Conservation (phyloP, 2,113 vertebrate species). For the Gadus macrocephalus region DNA sequence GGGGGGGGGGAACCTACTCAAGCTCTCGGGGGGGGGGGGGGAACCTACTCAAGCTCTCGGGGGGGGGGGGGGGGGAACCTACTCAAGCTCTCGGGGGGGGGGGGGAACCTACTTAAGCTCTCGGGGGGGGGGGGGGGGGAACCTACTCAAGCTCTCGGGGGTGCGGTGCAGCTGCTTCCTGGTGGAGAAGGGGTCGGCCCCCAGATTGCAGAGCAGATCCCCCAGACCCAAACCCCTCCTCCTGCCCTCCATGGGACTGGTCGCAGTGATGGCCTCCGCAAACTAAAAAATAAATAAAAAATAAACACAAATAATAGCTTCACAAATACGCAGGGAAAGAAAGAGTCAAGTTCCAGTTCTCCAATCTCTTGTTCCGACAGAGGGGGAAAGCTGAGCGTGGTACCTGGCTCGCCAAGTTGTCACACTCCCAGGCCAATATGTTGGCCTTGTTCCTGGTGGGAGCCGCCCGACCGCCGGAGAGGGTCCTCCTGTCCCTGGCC, state of each 20-base stretch:
- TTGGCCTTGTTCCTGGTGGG: slow-evolving; percentile 28
- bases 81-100: too few species aligned
- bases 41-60: slow-evolving; percentile 79
- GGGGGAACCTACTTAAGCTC: too few species aligned
- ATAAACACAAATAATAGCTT: not conserved
- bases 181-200: slow-evolving; percentile 76
- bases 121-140: too few species aligned
- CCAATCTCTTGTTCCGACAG: not conserved
- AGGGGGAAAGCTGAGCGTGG: not conserved
- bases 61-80: too few species aligned
- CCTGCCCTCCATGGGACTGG: slow-evolving; percentile 44
- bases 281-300: slow-evolving; percentile 64
- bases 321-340: not conserved
- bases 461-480: slow-evolving; percentile 2
- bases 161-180: slow-evolving; percentile 80
- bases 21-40: too few species aligned
- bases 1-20: too few species aligned
- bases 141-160: slow-evolving; percentile 87
- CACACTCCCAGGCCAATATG: slow-evolving; percentile 59
- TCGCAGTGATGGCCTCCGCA: slow-evolving; percentile 67
- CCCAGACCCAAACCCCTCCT: slow-evolving; percentile 66
- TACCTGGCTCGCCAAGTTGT: slow-evolving; percentile 69
- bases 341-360: too few species aligned
- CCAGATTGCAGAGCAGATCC: slow-evolving; percentile 63
- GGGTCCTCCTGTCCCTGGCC: slow-evolving; percentile 23